Base-by-base conservation (phyloP, 2,797 vertebrate genomes). In the Phalanger gymnotis region DNA sequence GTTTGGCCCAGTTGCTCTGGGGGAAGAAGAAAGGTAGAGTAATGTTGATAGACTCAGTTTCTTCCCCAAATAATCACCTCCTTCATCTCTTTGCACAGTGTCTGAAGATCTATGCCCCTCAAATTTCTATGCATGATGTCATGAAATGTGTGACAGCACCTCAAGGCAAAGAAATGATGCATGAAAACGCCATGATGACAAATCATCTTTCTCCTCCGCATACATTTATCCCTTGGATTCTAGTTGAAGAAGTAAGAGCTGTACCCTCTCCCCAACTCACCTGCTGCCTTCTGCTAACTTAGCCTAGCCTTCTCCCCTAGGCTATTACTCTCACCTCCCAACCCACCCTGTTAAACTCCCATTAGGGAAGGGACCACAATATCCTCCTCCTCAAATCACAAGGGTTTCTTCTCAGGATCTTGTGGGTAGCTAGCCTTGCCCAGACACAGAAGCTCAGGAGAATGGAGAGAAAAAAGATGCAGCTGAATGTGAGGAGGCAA, bases 201-300 rank as follows among this genome's bases (percentile, higher is more conserved):
- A 2, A 95, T 0, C 98, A 98, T 0, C 98, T 99, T 56, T 95
- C 98, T 0, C 99, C 99, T 0, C 98, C 99, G 0, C 99, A 99
- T 54, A 0, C 99, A 0, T 99, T 99, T 1, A 99, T 99, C 90
- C 99, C 99, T 93, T 99, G 99, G 99, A 95, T 99, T 53, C 98
- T 99, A 55, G 52, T 99, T 95, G 99, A 99, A 0, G 99, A 99
- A 99, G 99, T 99, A 98, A 93, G 99, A 52, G 6, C 47, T 30
- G 47, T 11, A 19, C 25, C 47, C 91, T 47, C 10, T 90, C 34
- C 89, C 25, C 28, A 11, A 34, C 34, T 87, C 25, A 87, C 40
- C 25, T 87, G 25, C 22, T 87, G 22, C 0, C 40, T 81, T 81
- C 73, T 40, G 16, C 40, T 81, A 2, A 47, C 55, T 4, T 12